These are phyloP conservation scores for Hylia prasina DNA, from an alignment of 2,113 vertebrate species.

Conservation along the genomic window DNA sequence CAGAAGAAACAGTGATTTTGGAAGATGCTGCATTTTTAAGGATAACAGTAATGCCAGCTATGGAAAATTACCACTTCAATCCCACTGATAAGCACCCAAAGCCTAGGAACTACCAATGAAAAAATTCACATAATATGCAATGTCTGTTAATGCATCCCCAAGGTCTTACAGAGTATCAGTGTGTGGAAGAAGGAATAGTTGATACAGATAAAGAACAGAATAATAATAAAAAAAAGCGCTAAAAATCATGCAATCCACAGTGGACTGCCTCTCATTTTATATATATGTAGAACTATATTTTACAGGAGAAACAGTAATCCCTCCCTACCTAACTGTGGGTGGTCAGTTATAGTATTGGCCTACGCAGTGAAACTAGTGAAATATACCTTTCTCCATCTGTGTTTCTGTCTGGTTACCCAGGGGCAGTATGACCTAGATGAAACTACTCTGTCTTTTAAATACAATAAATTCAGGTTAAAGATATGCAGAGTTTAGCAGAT, in stretches of 20 bases:
- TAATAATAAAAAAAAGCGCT: neutral
- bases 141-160: neutral
- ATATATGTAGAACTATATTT: neutral
- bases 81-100: neutral
- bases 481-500: neutral
- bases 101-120: neutral
- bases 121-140: fast-evolving
- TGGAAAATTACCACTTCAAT: neutral
- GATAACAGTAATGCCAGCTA: neutral
- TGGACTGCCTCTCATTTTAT: neutral
- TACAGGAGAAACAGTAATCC: neutral
- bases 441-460: neutral
- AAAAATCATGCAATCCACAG: neutral
- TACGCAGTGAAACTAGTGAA: neutral
- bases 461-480: conserved; percentile 37
- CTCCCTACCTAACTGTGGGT: neutral
- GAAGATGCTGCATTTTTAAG: neutral
- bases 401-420: conserved; percentile 7
- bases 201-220: neutral
- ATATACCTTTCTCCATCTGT: conserved; percentile 9
- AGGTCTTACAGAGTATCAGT: neutral
- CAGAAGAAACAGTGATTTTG: neutral
- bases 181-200: neutral
- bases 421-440: conserved; percentile 41
- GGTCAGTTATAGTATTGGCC: neutral